Evolutionary conservation across 2,113 vertebrate species (phyloP), one percentile per base, ranked within the genome.

Genomic region (Pluvialis apricaria): DNA sequence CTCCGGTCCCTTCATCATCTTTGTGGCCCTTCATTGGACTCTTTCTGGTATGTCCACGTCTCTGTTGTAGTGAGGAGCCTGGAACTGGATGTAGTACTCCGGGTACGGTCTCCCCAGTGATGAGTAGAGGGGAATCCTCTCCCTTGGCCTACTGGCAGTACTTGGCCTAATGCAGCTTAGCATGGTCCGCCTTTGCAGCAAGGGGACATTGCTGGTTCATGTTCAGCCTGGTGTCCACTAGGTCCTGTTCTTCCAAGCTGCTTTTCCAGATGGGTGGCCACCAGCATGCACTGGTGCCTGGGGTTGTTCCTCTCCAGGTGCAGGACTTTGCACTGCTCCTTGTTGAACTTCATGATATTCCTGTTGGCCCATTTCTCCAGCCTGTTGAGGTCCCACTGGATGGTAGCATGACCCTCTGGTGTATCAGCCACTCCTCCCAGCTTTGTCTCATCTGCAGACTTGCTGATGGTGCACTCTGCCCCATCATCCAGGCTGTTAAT

Each of bases 381-480:
- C 32, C 58, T 78, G 11, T 78, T 1, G 0, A 24, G 21, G 60
- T 69, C 49, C 28, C 5, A 8, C 38, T 62, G 42, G 44, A 32
- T 78, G 45, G 40, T 79, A 71, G 70, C 51, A 32, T 1, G 5
- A 49, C 18, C 77, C 6, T 11, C 42, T 72, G n/a, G 31, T 69
- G 19, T 17, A 31, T 25, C 47, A 72, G 44, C 18, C 19, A 8
- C 11, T 78, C 45, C 51, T 88, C 17, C 38, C 55, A 34, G 28
- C 58, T 86, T 32, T 5, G 16, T 58, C 5, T 73, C 26, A 6
- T 21, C 42, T 47, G 64, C 19, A 44, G 13, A 3, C 2, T 5
- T n/a, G 19, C 38, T 15, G 31, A 49, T 10, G 54, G 20, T 44
- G 34, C 0, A 0, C 55, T 58, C 13, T 90, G 57, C 16, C 44